Percentiles rank a stretch among this genome's conserved stretches.
These are phyloP conservation scores for Pollachius pollachius DNA, from an alignment of 2,113 vertebrate species.

Conservation along the genomic window DNA sequence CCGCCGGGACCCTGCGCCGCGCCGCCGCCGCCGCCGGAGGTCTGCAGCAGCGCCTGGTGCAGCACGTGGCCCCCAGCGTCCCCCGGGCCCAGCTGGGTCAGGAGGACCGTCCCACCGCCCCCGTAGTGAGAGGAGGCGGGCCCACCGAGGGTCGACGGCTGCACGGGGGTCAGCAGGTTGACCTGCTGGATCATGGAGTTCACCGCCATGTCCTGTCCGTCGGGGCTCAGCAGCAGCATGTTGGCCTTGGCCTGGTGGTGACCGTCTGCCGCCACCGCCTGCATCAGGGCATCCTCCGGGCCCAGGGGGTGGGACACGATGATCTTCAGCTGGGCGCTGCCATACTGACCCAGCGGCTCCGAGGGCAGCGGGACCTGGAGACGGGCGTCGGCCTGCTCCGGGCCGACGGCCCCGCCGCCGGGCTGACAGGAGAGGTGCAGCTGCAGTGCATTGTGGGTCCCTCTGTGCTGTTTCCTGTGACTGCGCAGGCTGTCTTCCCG, in stretches of 20 bases:
- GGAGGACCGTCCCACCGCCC: constrained; percentile 69
- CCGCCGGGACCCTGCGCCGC: constrained; percentile 59
- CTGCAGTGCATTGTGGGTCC: constrained; percentile 60
- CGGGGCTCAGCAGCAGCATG: constrained; percentile 73
- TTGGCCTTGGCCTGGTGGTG: constrained; percentile 43
- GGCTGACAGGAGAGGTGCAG: constrained; percentile 72
- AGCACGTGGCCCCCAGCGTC: constrained; percentile 47
- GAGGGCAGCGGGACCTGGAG: constrained; percentile 64
- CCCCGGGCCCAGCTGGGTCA: constrained; percentile 71
- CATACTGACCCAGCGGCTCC: constrained; percentile 63
- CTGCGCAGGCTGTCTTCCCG: constrained; percentile 93
- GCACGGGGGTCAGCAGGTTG: constrained; percentile 78
- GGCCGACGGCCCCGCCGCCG: constrained; percentile 26
- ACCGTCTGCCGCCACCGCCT: constrained; percentile 41
- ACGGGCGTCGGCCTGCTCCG: constrained; percentile 50
- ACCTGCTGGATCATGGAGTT: constrained; percentile 89
- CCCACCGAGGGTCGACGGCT: constrained; percentile 58
- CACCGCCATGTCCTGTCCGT: constrained; percentile 70
- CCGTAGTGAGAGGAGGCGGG: constrained; percentile 25
- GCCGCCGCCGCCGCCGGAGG: not conserved
- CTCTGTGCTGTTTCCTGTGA: constrained; percentile 89
- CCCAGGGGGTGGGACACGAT: constrained; percentile 82
- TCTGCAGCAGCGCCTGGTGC: constrained; percentile 79
- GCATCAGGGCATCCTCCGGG: constrained; percentile 64
- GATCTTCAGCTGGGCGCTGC: constrained; percentile 83